Evolutionary conservation across 2,797 vertebrate genomes (phyloP).

Genomic region (Halcyon badia): DNA sequence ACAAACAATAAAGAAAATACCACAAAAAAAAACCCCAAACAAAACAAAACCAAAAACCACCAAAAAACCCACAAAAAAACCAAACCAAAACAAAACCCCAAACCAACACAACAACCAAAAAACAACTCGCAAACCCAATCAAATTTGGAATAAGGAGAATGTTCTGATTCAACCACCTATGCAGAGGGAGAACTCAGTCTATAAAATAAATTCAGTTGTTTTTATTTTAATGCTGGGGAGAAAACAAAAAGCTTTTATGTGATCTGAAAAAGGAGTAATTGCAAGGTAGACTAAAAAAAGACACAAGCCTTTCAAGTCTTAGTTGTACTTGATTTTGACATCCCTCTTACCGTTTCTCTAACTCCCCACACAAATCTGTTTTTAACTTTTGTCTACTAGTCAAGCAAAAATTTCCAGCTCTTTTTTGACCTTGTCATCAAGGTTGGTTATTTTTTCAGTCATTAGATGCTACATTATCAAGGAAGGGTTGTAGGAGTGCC

Average conservation of each 20-base stretch:
- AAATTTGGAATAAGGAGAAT: background rate
- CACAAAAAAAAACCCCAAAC: background rate
- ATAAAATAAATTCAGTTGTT: conserved; percentile 57
- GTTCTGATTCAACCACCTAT: background rate
- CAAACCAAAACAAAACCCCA: background rate
- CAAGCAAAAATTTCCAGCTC: conserved; percentile 10
- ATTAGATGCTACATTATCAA: background rate
- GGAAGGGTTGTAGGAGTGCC: background rate
- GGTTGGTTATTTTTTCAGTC: background rate
- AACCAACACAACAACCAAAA: background rate
- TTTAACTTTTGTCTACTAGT: background rate
- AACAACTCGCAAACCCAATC: background rate
- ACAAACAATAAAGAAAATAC: background rate
- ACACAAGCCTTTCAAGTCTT: background rate
- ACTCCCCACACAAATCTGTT: background rate
- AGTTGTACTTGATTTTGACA: background rate
- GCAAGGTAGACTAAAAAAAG: conserved; percentile 35
- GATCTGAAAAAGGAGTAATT: conserved; percentile 32
- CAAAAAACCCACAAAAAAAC: background rate
- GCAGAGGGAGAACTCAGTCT: background rate
- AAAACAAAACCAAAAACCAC: background rate
- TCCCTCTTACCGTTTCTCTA: background rate
- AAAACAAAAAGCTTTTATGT: background rate
- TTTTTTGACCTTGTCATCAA: conserved; percentile 14
- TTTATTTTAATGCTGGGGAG: background rate